phyloP scores from a whole-genome alignment of 2,113 vertebrate species.

The Anas platyrhynchos region DNA sequence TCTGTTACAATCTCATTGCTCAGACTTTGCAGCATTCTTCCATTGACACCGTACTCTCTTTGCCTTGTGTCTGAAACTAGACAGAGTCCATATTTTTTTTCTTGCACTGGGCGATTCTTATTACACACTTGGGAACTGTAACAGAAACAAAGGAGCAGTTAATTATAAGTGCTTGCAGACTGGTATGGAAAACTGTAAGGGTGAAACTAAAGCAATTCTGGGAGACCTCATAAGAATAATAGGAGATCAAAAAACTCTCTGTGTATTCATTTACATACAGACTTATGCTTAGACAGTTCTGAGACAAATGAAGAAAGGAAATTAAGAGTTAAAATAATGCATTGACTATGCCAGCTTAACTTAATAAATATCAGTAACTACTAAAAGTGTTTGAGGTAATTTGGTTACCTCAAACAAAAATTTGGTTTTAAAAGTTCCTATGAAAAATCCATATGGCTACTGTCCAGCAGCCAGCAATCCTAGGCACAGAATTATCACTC shows the following conservation, averaged over 20 bases:
- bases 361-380: not conserved
- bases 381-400: not conserved
- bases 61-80: not conserved
- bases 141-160: not conserved
- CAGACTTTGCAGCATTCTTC: not conserved
- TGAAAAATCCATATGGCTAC: not conserved
- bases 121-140: not conserved
- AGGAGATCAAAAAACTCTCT: not conserved
- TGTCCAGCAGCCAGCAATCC: not conserved
- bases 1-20: not conserved
- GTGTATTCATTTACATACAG: not conserved
- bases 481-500: not conserved
- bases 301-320: not conserved
- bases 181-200: not conserved
- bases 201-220: not conserved
- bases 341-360: not conserved
- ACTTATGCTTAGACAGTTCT: not conserved
- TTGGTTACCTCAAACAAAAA: not conserved
- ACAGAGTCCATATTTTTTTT: not conserved
- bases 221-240: not conserved
- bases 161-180: not conserved
- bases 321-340: not conserved
- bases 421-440: not conserved
- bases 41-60: not conserved
- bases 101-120: not conserved